Evolutionary conservation across 2,888 invertebrate species (phyloP).

Genomic region (Galerucella nymphaeae): DNA sequence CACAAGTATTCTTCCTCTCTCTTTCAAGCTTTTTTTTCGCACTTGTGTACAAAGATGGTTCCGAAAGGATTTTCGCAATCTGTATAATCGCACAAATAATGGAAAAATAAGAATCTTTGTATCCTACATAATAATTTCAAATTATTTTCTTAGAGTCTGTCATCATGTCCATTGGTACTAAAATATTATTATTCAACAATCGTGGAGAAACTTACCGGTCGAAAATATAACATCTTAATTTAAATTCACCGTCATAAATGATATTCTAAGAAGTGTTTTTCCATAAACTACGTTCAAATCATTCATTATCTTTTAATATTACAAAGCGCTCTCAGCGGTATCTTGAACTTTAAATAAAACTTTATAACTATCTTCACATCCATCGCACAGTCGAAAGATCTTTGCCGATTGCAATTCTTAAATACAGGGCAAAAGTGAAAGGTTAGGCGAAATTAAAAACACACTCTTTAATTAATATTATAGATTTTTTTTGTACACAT

Average conservation of each 20-base stretch:
- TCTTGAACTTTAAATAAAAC: constrained; percentile 1
- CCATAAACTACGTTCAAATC: neutral
- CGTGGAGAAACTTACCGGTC: too few species aligned
- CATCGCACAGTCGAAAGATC: constrained; percentile 1
- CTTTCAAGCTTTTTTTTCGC: too few species aligned
- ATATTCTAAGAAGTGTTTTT: neutral
- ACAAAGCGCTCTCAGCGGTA: neutral
- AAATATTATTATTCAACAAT: too few species aligned
- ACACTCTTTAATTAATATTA: neutral
- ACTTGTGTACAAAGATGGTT: too few species aligned
- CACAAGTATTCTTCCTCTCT: too few species aligned
- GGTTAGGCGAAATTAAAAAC: neutral
- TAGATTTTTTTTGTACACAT: neutral
- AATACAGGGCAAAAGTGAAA: constrained; percentile 1
- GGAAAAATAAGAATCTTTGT: too few species aligned
- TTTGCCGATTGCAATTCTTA: neutral
- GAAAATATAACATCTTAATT: neutral
- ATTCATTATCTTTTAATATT: neutral
- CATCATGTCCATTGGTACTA: too few species aligned
- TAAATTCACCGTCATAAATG: neutral
- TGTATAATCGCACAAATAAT: too few species aligned
- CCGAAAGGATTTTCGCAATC: too few species aligned
- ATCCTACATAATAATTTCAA: too few species aligned
- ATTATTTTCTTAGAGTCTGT: too few species aligned
- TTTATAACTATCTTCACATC: neutral